These are phyloP conservation scores for Malacoraja senta DNA, from an alignment of 2,797 vertebrate species.

Conservation along the genomic window DNA sequence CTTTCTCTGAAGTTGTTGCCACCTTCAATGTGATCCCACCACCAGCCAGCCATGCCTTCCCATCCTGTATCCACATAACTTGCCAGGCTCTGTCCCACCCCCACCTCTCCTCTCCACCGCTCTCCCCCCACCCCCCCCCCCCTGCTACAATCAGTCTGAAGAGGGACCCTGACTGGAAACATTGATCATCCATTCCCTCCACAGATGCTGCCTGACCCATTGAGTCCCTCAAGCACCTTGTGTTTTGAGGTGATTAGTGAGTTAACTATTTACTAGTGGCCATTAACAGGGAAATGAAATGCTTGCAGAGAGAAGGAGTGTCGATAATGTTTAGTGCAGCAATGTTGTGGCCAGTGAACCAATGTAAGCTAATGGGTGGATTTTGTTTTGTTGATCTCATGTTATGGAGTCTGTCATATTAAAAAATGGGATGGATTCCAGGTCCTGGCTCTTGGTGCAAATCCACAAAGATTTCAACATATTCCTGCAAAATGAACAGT, in stretches of 20 bases:
- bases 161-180: too few species aligned
- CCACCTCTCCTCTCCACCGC: too few species aligned
- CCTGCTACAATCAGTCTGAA: too few species aligned
- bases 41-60: too few species aligned
- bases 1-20: too few species aligned
- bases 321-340: not conserved
- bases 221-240: too few species aligned
- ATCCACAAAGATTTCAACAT: not conserved
- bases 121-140: too few species aligned
- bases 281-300: not conserved
- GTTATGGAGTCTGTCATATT: not conserved
- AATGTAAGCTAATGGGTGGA: not conserved
- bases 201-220: too few species aligned
- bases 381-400: not conserved
- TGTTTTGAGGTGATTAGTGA: not conserved
- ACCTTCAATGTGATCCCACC: too few species aligned
- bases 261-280: not conserved
- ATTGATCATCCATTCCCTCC: too few species aligned
- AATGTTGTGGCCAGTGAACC: not conserved
- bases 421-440: slow-evolving; percentile 6
- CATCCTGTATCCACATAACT: too few species aligned
- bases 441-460: not conserved
- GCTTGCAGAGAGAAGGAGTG: not conserved
- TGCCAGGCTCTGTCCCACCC: too few species aligned
- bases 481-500: not conserved